Evolutionary conservation across 2,888 invertebrate genomes (phyloP), one percentile per base, ranked within the genome.

Genomic region (Cancer borealis): DNA sequence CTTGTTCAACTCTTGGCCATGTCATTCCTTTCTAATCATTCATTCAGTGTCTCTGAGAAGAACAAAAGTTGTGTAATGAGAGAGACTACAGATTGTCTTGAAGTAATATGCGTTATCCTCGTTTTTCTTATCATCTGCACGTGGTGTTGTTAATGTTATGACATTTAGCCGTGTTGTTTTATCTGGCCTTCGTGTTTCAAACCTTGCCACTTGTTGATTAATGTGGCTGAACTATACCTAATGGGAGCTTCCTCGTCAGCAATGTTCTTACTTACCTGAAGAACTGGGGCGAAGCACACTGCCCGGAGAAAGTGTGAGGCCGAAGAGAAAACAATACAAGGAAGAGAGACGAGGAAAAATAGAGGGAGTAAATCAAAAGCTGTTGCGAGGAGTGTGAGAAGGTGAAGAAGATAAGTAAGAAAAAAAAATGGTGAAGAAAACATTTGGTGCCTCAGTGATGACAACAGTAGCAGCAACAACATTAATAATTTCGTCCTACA

Each of bases 231-330:
- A 12, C 54, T 54, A 54, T 54, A 17, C 54, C 10, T 14, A 2
- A 0, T 66, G n/a, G 6, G 73, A 2, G n/a, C 26, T 73, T 8
- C 10, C 10, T n/a, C 26, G 26, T 73, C 73, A 73, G 26, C 60
- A 8, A 73, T 10, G 10, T 26, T 73, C 73, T 73, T 73, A 26
- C 73, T 73, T 73, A 26, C 26, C 1, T n/a, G 73, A n/a, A 26
- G 26, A 73, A 73, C 73, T 73, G 73, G 26, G 26, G 26, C 73
- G 26, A 26, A 73, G 26, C 73, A 17, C 60, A 66, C 21, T 73
- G 26, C n/a, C 73, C n/a, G 73, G 73, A 73, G n/a, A 73, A 73
- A 26, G 73, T 73, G 26, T 73, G 26, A 73, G 73, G 73, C 73
- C n/a, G 26, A 73, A 26, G 26, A 26, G 73, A 73, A 73, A 73